phyloP scores from a whole-genome alignment of 2,888 invertebrate genomes.

The Sepiola atlantica region DNA sequence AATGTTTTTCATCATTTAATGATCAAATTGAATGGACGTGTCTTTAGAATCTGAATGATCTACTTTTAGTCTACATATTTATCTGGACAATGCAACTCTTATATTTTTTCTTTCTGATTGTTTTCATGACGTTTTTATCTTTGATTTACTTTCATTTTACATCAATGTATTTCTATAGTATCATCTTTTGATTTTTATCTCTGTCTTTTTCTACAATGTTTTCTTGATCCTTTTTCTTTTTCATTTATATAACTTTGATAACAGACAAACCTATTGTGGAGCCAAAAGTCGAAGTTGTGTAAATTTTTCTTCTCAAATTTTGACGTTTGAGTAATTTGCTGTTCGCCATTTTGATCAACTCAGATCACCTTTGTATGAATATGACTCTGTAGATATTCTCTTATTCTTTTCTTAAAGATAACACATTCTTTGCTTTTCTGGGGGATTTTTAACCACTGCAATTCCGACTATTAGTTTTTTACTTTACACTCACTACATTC shows the following conservation, averaged over 20 bases:
- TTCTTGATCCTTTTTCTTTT: background rate
- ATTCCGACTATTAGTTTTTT: no score
- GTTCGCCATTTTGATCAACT: background rate
- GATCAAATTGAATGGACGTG: no score
- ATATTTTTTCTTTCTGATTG: background rate
- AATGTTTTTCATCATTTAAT: no score
- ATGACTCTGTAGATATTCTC: no score
- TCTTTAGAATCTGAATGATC: no score
- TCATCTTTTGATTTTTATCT: background rate
- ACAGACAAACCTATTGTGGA: background rate
- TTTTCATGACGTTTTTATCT: background rate
- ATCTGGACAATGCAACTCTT: background rate
- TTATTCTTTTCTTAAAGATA: no score
- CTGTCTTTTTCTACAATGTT: background rate
- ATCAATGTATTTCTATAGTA: background rate
- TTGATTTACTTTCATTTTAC: background rate
- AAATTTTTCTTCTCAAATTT: background rate
- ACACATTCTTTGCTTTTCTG: no score
- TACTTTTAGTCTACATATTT: background rate
- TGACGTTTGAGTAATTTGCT: background rate
- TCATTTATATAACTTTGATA: background rate
- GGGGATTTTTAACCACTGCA: no score
- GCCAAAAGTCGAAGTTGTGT: background rate
- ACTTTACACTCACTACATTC: no score
- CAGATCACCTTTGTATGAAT: background rate